Base-by-base conservation (phyloP, 2,888 invertebrate genomes). In the Trissonchulus latispiculum region DNA sequence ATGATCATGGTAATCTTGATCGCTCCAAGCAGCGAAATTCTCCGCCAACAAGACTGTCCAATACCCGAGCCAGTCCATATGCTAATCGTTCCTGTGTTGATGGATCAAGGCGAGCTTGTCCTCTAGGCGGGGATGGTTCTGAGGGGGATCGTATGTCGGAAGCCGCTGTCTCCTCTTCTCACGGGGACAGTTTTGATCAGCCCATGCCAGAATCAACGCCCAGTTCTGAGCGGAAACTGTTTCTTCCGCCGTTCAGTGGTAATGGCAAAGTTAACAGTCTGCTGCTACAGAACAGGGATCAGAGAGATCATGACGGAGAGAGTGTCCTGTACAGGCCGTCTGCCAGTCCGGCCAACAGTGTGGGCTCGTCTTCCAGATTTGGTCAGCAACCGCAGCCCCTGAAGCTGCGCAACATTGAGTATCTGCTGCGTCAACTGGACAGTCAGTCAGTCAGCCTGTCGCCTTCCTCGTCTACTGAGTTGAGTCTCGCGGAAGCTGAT, bases 381-480 rank as follows among this genome's bases (percentile, higher is more conserved):
- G 75, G 75, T 61, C n/a, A 68, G 0, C n/a, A n/a, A n/a, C 76
- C 78, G 0, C 75, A 77, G n/a, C 79, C 79, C 2, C 72, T 79
- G 61, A 74, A 78, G 36, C 75, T 80, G 62, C 75, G 76, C 36
- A 80, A 80, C 74, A 79, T 80, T 37, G 79, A 78, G 35, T 77
- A 77, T 62, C 72, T 80, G 67, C 75, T 79, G 36, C 75, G 75
- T 31, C 77, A 77, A 64, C 73, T 78, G 72, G 72, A 77, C 67
- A 48, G 48, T 23, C 48, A 48, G 8, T 48, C 48, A 23, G 48
- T 48, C 23, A 48, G 48, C 48, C 48, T 62, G 28, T 62, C 64
- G 36, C 71, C 70, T 29, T 18, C 37, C 35, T 71, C 70, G 37
- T 29, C 37, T 3, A n/a, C 72, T 18, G 72, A 72, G 72, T 18